A percentile compares a stretch with the other conserved stretches of the same genome.
Conservation (phyloP, 2,888 invertebrate species). For the Mythimna vitellina region DNA sequence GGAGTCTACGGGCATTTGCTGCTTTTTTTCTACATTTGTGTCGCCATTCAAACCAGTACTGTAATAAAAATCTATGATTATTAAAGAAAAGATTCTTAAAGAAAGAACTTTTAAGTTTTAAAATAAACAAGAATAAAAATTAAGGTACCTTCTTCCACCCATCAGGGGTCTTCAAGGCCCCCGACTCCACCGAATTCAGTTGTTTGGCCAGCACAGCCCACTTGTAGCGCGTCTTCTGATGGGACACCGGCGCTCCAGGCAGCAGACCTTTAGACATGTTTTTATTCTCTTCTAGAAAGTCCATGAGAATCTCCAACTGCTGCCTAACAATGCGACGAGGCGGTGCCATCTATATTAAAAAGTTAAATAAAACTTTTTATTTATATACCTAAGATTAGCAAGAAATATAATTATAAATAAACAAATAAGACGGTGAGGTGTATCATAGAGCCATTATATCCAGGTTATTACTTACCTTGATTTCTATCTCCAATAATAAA, state of each 20-base stretch:
- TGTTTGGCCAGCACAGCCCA: slow-evolving; percentile 82
- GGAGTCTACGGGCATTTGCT: slow-evolving; percentile 75
- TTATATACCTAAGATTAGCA: neutral
- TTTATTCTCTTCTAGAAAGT: slow-evolving; percentile 81
- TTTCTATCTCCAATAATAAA: neutral
- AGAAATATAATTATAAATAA: neutral
- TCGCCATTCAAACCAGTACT: slow-evolving; percentile 88
- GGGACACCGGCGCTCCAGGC: slow-evolving; percentile 75
- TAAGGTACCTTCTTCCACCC: slow-evolving; percentile 83
- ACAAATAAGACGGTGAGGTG: neutral
- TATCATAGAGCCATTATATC: neutral
- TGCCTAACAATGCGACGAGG: slow-evolving; percentile 81
- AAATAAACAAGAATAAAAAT: neutral
- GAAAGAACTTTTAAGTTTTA: too few relatives aligned
- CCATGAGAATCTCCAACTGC: slow-evolving; percentile 82
- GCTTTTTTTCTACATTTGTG: slow-evolving; percentile 86
- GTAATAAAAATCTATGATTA: slow-evolving; percentile 37
- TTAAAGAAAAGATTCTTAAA: too few relatives aligned
- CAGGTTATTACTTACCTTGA: slow-evolving; percentile 22
- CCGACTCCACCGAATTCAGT: slow-evolving; percentile 80
- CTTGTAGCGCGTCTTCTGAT: slow-evolving; percentile 78
- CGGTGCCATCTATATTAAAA: slow-evolving; percentile 80
- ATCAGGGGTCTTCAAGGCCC: slow-evolving; percentile 80
- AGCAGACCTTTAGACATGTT: slow-evolving; percentile 80
- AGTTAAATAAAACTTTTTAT: slow-evolving; percentile 10